Base-by-base conservation (phyloP, 2,888 invertebrate genomes). In the Halictus quadricinctus region DNA sequence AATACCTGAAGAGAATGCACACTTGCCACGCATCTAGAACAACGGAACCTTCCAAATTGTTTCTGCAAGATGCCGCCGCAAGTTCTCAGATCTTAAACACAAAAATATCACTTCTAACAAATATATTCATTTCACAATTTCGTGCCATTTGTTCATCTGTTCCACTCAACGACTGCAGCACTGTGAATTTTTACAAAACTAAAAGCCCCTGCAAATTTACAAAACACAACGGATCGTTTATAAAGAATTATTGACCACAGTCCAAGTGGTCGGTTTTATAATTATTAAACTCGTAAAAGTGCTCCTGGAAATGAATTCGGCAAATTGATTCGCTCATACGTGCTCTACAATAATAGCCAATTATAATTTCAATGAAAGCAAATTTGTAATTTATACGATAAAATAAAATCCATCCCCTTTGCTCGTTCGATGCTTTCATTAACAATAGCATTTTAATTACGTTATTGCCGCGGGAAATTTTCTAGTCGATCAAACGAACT, bases 101-200 rank as follows among this genome's bases (percentile, higher is more conserved):
- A 21, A 8, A 21, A 54, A 54, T 21, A 54, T 54, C 18, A n/a
- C 7, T 21, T 21, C 8, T 7, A 15, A 25, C 13, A n/a, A 60
- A 60, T 60, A 10, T n/a, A 58, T 10, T 58, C n/a, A 2, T 8
- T 58, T 12, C 0, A 25, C 12, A 25, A 60, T 25, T 13, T 25
- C 6, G 25, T 25, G 12, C 25, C 4, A 60, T 12, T 25, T n/a
- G 12, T 58, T n/a, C 1, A 5, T 4, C 58, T 8, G 10, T n/a
- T 54, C 10, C n/a, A n/a, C 0, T 54, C 0, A n/a, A 8, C 10
- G n/a, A 10, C n/a, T n/a, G 21, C 1, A 1, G 21, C 2, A 10
- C n/a, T 10, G 8, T n/a, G n/a, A 10, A n/a, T n/a, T 54, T 6
- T 60, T 60, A 60, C 60, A 15, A 25, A 21, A 15, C 6, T 18